Base-by-base conservation (phyloP, 2,888 invertebrate species). In the Adelognathus sp. region DNA sequence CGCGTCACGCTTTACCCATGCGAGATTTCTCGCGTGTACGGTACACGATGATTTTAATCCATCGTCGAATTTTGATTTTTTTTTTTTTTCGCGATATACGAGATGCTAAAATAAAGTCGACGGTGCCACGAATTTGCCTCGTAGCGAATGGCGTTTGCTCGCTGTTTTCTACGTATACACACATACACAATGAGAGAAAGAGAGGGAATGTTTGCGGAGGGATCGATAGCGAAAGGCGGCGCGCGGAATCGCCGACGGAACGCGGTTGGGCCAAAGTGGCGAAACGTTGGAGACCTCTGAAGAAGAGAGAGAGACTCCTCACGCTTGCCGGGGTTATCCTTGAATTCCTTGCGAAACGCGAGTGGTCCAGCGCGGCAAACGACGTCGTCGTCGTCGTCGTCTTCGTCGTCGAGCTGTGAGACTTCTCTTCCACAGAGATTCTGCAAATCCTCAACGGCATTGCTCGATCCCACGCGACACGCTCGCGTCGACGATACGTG, bases 281-380 rank as follows among this genome's bases (percentile, higher is more conserved):
- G 46, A 44, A 63, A 63, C 70, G 24, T n/a, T n/a, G n/a, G n/a
- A 54, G 56, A n/a, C n/a, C 18, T 63, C 29, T 67, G 56, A 75
- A 66, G 52, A 79, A 78, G 24, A 58, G 31, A 18, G n/a, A n/a
- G n/a, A n/a, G n/a, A n/a, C n/a, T n/a, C n/a, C n/a, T n/a, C n/a
- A n/a, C 5, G n/a, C 9, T n/a, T 29, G 60, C 64, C 64, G 79
- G 67, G 56, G 80, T 82, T 79, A 83, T 85, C 87, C 88, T 87
- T 86, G 86, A 85, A 82, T 84, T 80, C 80, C 82, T 87, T 86
- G 86, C 86, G 86, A 88, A 87, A 88, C 77, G 71, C 64, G 56
- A 67, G 29, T 31, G 61, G 64, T 56, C 33, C 63, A 41, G 29
- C n/a, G 9, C 24, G 24, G 18, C 24, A 4, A 14, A 7, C 60